Base-by-base conservation (phyloP, 2,888 invertebrate genomes). In the Carcina quercana region DNA sequence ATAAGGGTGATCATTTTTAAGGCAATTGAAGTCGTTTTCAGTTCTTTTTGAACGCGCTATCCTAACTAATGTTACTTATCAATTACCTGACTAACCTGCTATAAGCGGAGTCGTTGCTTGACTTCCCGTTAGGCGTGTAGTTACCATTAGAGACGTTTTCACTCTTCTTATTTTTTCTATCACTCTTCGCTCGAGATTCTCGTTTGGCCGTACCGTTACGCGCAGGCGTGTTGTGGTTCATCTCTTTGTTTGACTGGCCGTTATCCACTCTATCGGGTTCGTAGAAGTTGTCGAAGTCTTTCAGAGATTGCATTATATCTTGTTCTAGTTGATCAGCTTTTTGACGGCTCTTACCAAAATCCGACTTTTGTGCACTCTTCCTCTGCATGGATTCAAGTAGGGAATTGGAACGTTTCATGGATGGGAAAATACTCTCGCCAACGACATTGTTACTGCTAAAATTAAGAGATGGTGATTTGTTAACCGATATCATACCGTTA, bases 71-170 rank as follows among this genome's bases (percentile, higher is more conserved):
- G n/a, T n/a, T n/a, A n/a, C n/a, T n/a, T n/a, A 59, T 35, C 32
- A 38, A 40, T 66, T 78, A 75, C 82, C 80, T 80, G 72, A 74
- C 84, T 85, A 83, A 94, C 94, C 94, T 94, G 87, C 92, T 92
- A 76, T 94, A 94, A 32, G 94, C 94, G 15, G 94, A 94, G 72
- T 94, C 94, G 15, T 71, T 73, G 58, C 73, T 88, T 22, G 54
- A 45, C 53, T 69, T 78, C 30, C 71, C 76, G 42, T 65, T 76
- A 8, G 71, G 72, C 43, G 67, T 79, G 56, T 54, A 68, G 58
- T 80, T 73, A 41, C 68, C 80, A 45, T 78, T 82, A 32, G 60
- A 42, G 15, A 70, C 32, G 26, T 50, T 56, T 14, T 69, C 74
- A 15, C 47, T 50, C 43, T 76, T 82, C 42, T 73, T 69, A 35